Evolutionary conservation across 2,113 vertebrate genomes (phyloP).

Genomic region (Acanthochromis polyacanthus): DNA sequence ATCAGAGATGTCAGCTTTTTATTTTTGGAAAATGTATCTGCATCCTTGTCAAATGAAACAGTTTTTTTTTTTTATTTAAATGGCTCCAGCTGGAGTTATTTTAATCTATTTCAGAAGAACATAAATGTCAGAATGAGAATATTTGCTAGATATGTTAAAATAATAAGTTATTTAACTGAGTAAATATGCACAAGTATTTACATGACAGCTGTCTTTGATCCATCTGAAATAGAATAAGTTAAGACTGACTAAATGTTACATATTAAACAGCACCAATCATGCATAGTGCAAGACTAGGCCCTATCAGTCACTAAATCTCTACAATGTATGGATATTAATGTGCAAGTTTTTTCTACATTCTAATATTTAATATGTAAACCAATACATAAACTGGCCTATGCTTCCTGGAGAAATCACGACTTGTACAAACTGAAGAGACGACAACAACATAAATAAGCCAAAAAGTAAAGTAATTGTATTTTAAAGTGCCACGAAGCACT

Average conservation of each 20-base stretch:
- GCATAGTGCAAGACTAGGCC: slow-evolving; percentile 43
- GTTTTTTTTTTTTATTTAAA: neutral
- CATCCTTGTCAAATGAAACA: slow-evolving; percentile 28
- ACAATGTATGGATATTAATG: slow-evolving; percentile 38
- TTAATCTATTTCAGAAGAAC: slow-evolving; percentile 25
- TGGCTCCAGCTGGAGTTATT: slow-evolving; percentile 28
- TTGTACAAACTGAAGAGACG: slow-evolving; percentile 9
- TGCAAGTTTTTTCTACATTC: slow-evolving; percentile 55
- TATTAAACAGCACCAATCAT: slow-evolving; percentile 24
- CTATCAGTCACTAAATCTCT: slow-evolving; percentile 12
- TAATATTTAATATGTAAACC: slow-evolving; percentile 38
- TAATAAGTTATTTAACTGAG: slow-evolving; percentile 57
- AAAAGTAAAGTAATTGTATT: slow-evolving; percentile 32
- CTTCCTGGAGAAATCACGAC: slow-evolving; percentile 30
- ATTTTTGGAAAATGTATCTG: slow-evolving; percentile 36
- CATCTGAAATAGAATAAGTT: slow-evolving; percentile 49
- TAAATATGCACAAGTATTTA: slow-evolving; percentile 40
- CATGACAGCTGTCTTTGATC: slow-evolving; percentile 19
- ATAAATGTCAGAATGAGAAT: slow-evolving; percentile 25
- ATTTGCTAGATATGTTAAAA: slow-evolving; percentile 29
- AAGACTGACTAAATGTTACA: slow-evolving; percentile 29
- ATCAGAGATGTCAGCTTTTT: slow-evolving; percentile 43
- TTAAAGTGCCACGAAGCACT: slow-evolving; percentile 31
- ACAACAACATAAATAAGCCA: slow-evolving; percentile 10
- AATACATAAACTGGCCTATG: slow-evolving; percentile 43